Evolutionary conservation across 2,797 vertebrate genomes (phyloP), one percentile per base, ranked within the genome.

Genomic region (Anguilla marmorata): DNA sequence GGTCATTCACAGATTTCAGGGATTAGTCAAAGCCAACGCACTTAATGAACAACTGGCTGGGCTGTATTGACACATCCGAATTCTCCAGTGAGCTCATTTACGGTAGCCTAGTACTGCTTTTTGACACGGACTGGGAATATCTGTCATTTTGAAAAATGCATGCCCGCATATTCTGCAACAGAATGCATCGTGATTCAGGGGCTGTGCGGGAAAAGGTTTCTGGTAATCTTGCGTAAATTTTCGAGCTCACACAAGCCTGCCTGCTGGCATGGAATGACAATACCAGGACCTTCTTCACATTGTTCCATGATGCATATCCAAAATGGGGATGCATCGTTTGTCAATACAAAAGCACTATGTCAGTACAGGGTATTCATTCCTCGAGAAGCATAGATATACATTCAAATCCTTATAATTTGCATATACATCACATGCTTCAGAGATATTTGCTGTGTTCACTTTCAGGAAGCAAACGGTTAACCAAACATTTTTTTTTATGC

Each of bases 71-170:
- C 74, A 16, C 74, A 41, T 76, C 33, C 30, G 5, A 76, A 41
- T n/a, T 41, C 24, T 48, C 6, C 19, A 12, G 79, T 12, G 41
- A 80, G 21, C 21, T 19, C 0, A 11, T 82, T n/a, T 50, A 48
- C 19, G 19, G 79, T 8, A n/a, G 45, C 50, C 21, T n/a, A 30
- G 41, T 80, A 7, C 16, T 19, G 33, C 76, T 80, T 80, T 80
- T 80, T 80, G 45, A 2, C n/a, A 48, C 3, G 12, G 11, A 9
- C 52, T 14, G 19, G 66, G 74, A 88, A 87, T 30, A 33, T 58
- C 76, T 66, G 84, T 91, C 88, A 90, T 90, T 89, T 60, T 88
- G 88, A 91, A 89, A 89, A 83, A 45, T 3, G 41, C 41, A 5
- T 45, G 41, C 41, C 41, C 45, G 82, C 66, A 85, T 41, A 50